A percentile compares a stretch with the other conserved stretches of the same genome.
Evolutionary conservation across 2,113 vertebrate genomes (phyloP).

Genomic region (Microtus pennsylvanicus): DNA sequence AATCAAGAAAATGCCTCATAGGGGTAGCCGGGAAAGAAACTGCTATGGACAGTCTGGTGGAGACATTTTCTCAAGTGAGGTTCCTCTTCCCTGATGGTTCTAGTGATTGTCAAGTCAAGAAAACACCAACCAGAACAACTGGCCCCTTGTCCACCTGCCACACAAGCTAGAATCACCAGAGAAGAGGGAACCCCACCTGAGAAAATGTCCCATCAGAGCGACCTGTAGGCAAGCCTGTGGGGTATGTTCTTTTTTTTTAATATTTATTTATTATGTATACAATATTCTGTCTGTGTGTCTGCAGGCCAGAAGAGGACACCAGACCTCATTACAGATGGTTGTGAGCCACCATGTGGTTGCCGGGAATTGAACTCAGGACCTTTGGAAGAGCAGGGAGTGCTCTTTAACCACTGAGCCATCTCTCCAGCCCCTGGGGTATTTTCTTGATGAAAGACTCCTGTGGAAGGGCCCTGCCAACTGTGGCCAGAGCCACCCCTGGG

Average conservation of each 20-base stretch:
- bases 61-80: background rate
- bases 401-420: too few species aligned
- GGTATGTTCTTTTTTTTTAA: background rate
- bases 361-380: too few species aligned
- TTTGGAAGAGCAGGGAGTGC: too few species aligned
- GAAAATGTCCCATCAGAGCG: background rate
- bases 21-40: background rate
- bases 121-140: background rate
- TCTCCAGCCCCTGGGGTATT: too few species aligned
- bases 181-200: background rate
- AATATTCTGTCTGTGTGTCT: too few species aligned
- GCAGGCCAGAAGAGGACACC: too few species aligned
- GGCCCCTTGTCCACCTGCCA: background rate
- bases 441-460: background rate
- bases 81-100: background rate
- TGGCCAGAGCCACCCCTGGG: background rate
- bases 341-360: too few species aligned
- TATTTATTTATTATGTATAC: too few species aligned
- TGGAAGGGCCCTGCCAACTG: background rate
- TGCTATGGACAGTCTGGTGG: background rate
- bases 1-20: background rate
- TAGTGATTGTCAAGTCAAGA: background rate
- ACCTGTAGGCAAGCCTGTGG: background rate
- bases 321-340: too few species aligned
- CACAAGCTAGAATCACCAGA: background rate